Percentiles rank a stretch among this genome's conserved stretches.
Evolutionary conservation across 2,797 vertebrate species (phyloP).

Genomic region (Notolepis coatsorum): DNA sequence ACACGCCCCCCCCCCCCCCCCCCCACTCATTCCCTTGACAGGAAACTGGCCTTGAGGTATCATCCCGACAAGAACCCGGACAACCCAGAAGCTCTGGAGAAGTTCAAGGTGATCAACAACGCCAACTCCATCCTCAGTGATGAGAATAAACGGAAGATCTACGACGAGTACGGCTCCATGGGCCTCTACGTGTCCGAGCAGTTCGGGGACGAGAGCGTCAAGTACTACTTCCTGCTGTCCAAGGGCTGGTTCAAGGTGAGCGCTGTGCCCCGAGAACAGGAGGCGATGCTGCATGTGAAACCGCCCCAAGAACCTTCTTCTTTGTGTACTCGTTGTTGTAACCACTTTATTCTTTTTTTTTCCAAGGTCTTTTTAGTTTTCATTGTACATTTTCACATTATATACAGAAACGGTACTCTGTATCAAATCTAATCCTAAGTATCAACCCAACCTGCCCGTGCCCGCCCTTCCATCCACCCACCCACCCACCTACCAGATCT

Average conservation of each 20-base stretch:
- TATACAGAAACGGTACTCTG: too few species aligned
- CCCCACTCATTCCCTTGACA: slow-evolving; percentile 62
- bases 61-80: slow-evolving; percentile 98
- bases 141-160: slow-evolving; percentile 86
- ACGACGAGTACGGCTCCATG: slow-evolving; percentile 91
- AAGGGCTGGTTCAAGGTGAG: slow-evolving; percentile 97
- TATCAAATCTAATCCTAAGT: too few species aligned
- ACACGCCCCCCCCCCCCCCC: too few species aligned
- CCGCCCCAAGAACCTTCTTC: neutral
- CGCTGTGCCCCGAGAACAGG: neutral
- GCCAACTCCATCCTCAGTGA: slow-evolving; percentile 91
- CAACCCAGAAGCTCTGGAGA: slow-evolving; percentile 88
- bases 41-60: slow-evolving; percentile 89
- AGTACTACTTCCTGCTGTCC: slow-evolving; percentile 89
- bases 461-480: too few species aligned
- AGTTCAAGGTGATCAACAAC: slow-evolving; percentile 96
- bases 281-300: neutral
- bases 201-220: slow-evolving; percentile 90
- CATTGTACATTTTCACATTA: too few species aligned
- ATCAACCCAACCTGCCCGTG: too few species aligned
- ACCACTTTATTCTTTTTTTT: too few species aligned
- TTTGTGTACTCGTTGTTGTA: neutral
- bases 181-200: slow-evolving; percentile 92
- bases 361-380: too few species aligned
- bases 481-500: too few species aligned